Conservation (phyloP, 1,140 invertebrate genomes). For the Drosophila bocki region DNA sequence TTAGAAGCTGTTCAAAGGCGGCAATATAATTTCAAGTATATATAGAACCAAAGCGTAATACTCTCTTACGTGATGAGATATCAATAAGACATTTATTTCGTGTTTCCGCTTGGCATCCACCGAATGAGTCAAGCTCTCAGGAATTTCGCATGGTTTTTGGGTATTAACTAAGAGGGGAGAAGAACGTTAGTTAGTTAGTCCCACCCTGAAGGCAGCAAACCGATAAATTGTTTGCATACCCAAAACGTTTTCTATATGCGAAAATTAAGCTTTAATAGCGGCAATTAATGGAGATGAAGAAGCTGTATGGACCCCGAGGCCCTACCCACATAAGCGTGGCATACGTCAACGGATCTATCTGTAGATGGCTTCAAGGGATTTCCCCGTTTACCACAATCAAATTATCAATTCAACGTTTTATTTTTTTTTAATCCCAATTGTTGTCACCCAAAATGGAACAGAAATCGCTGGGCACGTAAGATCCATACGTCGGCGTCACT, state of each 20-base stretch:
- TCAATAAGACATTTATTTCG: slow-evolving; percentile 19
- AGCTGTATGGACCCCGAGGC: slow-evolving; percentile 11
- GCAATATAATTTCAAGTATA: slow-evolving; percentile 19
- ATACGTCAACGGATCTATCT: slow-evolving; percentile 50
- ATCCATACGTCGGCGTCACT: slow-evolving; percentile 54
- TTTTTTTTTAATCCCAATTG: slow-evolving; percentile 48
- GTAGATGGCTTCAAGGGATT: slow-evolving; percentile 41
- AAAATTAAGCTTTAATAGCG: slow-evolving; percentile 60
- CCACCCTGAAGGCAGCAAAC: slow-evolving; percentile 28
- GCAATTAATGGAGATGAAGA: slow-evolving; percentile 39
- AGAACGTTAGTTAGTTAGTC: background rate
- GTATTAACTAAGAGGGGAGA: slow-evolving; percentile 15
- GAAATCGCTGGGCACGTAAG: slow-evolving; percentile 27
- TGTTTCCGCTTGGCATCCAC: slow-evolving; percentile 35
- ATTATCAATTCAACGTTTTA: slow-evolving; percentile 27
- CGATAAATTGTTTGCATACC: slow-evolving; percentile 28
- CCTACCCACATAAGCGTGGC: slow-evolving; percentile 45
- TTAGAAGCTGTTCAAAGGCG: slow-evolving; percentile 13
- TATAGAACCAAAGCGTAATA: slow-evolving; percentile 29
- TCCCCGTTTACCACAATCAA: slow-evolving; percentile 40
- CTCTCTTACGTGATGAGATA: slow-evolving; percentile 21
- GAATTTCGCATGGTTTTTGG: slow-evolving; percentile 42
- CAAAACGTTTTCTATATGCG: slow-evolving; percentile 35
- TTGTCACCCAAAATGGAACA: slow-evolving; percentile 57
- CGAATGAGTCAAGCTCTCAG: slow-evolving; percentile 32